A percentile compares a stretch with the other conserved stretches of the same genome.
Conservation (phyloP, 2,888 invertebrate species). For the Rhyacophila evoluta region DNA sequence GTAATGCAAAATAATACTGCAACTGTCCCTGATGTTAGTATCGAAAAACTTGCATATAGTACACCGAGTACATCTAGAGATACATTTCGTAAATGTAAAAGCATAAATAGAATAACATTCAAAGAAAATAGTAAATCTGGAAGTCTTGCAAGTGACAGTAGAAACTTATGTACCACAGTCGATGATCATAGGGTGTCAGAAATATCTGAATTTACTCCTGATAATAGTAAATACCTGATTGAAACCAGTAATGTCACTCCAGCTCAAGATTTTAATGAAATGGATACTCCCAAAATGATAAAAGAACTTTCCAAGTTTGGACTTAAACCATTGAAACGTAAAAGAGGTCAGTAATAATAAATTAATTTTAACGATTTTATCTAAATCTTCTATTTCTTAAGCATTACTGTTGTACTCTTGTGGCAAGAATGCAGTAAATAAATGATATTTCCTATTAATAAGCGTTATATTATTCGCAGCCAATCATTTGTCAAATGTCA, state of each 20-base stretch:
- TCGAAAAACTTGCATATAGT: not conserved
- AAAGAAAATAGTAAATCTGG: too few species aligned
- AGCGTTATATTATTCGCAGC: too few species aligned
- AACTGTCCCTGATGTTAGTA: not conserved
- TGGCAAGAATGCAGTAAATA: too few species aligned
- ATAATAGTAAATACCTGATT: constrained; percentile 64
- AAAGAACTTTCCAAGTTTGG: constrained; percentile 75
- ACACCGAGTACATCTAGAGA: not conserved
- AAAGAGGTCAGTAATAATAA: constrained; percentile 63
- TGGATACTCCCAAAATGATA: constrained; percentile 71
- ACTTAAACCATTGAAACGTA: constrained; percentile 75
- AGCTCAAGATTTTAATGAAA: constrained; percentile 70
- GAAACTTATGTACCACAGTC: too few species aligned
- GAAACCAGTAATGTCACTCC: constrained; percentile 72
- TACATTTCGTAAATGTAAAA: not conserved
- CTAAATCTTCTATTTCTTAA: too few species aligned
- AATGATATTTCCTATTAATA: too few species aligned
- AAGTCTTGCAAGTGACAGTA: not conserved
- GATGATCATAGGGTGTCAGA: not conserved
- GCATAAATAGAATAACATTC: too few species aligned
- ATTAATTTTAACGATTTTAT: not conserved
- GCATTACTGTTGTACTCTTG: too few species aligned
- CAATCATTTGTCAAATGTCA: too few species aligned
- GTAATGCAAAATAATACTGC: not conserved
- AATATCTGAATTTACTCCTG: constrained; percentile 59